Base-by-base conservation (phyloP, 37 sponge, comb jelly and placozoan genomes). In the Eunapius fragilis region DNA sequence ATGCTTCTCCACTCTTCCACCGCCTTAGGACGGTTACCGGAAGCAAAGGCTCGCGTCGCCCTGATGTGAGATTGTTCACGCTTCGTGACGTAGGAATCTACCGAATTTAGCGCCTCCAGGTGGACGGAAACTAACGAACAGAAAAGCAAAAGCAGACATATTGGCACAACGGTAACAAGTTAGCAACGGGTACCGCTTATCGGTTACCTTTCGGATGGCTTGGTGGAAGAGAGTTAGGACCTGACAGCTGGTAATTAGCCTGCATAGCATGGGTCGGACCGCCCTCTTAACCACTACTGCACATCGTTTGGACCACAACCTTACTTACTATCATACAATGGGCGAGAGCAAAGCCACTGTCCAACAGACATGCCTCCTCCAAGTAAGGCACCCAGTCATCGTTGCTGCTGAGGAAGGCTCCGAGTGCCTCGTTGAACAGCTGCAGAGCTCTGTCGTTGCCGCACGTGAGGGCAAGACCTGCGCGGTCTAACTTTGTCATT, bases 261-360 rank as follows among this genome's bases (percentile, higher is more conserved):
- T 58, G 58, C 58, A 58, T 58, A 11, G 58, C 0, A 17, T 58
- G 14, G 58, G 14, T 45, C 47, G 14, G 6, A 41, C 41, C 41
- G 1, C 58, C 7, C 58, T 58, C 58, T 58, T 58, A 2, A 19
- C 14, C 22, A 58, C 17, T 19, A 10, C 58, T 17, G 7, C 14
- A 58, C 19, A 12, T 11, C 2, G 6, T 41, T 4, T 2, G 17
- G 22, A 58, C 6, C 58, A 58, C 58, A 17, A 12, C 22, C 58
- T 58, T 12, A 12, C 80, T 80, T 25, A 85, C 90, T 82, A 90
- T 5, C 70, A 90, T 4, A 24, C 86, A 90, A 58, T 85, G 86
- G 23, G 86, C 90, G 28, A 90, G 74, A 25, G 74, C 81, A 31
- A 90, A 47, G 41, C 24, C 49, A 17, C 27, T 49, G 31, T 90